Evolutionary conservation across 2,888 invertebrate species (phyloP).

Genomic region (Caenorhabditis virilis): DNA sequence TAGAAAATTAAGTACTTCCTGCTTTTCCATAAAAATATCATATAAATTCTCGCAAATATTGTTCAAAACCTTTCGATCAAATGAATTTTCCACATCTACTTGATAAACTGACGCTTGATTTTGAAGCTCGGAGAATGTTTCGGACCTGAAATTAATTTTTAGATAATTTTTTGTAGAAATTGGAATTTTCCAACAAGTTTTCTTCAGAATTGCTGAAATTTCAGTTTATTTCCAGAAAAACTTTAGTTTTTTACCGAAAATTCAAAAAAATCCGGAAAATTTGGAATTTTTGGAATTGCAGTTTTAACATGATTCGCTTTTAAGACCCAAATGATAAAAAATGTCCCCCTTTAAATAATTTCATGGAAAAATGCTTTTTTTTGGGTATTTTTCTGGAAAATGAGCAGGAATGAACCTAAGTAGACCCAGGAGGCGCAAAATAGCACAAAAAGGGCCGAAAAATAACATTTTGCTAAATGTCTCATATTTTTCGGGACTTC

Average conservation of each 20-base stretch:
- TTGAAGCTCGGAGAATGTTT: constrained; percentile 3
- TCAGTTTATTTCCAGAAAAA: neutral
- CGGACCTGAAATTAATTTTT: neutral
- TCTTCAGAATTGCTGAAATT: neutral
- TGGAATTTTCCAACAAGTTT: neutral
- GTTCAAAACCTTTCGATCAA: constrained; percentile 31
- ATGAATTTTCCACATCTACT: constrained; percentile 37
- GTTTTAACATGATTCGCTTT: too few relatives aligned
- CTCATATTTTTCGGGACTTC: too few relatives aligned
- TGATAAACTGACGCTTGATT: constrained; percentile 11
- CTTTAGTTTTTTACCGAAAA: neutral
- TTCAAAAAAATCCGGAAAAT: too few relatives aligned
- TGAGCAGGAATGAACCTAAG: too few relatives aligned
- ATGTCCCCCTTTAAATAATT: too few relatives aligned
- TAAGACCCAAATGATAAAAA: too few relatives aligned
- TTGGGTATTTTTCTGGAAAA: too few relatives aligned
- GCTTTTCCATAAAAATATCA: constrained; percentile 45
- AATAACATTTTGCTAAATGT: too few relatives aligned
- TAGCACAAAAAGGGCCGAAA: too few relatives aligned
- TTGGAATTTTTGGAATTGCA: too few relatives aligned
- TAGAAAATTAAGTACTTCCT: constrained; percentile 21
- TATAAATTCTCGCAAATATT: constrained; percentile 10
- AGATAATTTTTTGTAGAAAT: neutral
- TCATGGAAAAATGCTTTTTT: too few relatives aligned
- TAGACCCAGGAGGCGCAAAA: too few relatives aligned